Conservation (phyloP, 2,797 vertebrate species). For the Cryptoblepharus egeriae region DNA sequence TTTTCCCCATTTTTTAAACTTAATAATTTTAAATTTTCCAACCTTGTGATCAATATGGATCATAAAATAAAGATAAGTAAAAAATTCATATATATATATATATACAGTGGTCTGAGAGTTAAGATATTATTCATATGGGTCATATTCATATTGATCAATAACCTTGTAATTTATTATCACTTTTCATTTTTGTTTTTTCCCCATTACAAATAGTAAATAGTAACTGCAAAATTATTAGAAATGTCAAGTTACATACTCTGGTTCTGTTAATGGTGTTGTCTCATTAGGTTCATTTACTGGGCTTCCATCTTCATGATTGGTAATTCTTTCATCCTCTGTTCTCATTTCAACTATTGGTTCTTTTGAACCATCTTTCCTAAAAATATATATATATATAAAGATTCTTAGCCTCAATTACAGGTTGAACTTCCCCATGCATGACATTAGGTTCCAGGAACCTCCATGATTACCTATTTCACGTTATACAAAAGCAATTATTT, state of each 20-base stretch:
- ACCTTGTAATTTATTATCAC: not conserved
- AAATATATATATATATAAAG: conserved; percentile 63
- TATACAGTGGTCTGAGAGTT: not conserved
- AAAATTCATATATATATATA: not conserved
- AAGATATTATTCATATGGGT: not conserved
- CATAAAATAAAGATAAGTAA: not conserved
- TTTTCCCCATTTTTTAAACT: too few species aligned
- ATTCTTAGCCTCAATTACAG: conserved; percentile 32
- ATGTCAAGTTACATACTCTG: conserved; percentile 79
- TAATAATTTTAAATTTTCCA: too few species aligned
- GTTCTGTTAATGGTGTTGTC: conserved; percentile 88
- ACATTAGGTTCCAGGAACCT: too few species aligned
- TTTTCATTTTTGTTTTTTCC: not conserved
- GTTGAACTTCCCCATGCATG: too few species aligned
- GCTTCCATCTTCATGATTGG: conserved; percentile 85
- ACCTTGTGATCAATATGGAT: too few species aligned
- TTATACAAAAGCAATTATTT: too few species aligned
- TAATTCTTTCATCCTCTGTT: conserved; percentile 85
- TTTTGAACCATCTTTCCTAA: conserved; percentile 87
- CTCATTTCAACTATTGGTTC: conserved; percentile 89
- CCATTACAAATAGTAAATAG: not conserved
- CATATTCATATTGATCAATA: not conserved
- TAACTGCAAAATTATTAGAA: not conserved
- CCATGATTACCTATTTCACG: too few species aligned
- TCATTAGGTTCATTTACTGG: conserved; percentile 88